A percentile compares a stretch with the other conserved stretches of the same genome.
phyloP scores from a whole-genome alignment of 2,797 vertebrate species.

The Buceros bicornis region DNA sequence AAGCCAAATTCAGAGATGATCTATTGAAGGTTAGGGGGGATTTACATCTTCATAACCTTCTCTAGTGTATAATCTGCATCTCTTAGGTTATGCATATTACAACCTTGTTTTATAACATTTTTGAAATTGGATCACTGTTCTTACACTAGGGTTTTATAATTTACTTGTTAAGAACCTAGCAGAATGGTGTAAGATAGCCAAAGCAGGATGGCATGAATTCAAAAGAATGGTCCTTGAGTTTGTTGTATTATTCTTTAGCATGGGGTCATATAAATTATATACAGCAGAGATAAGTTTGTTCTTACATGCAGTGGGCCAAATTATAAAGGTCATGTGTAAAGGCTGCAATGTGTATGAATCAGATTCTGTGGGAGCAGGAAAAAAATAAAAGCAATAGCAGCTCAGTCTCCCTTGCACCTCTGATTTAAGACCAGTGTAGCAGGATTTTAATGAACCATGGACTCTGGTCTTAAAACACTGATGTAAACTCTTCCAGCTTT shows the following conservation, averaged over 20 bases:
- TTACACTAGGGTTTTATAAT: background rate
- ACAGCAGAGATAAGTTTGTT: background rate
- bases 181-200: background rate
- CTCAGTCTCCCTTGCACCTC: background rate
- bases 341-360: background rate
- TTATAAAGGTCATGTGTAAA: background rate
- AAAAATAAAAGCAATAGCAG: background rate
- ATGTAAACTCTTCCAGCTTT: constrained; percentile 17
- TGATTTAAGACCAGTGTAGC: background rate
- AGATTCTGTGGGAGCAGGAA: background rate
- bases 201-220: background rate
- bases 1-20: background rate
- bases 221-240: background rate
- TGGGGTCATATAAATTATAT: background rate
- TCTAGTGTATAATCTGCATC: background rate
- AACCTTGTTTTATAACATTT: background rate
- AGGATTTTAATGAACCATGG: constrained; percentile 17
- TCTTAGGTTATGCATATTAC: background rate
- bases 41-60: background rate
- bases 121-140: background rate
- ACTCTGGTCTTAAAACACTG: constrained; percentile 16
- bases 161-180: background rate
- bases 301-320: background rate
- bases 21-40: background rate
- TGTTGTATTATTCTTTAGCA: background rate